Evolutionary conservation across 1,140 invertebrate species (phyloP).

Genomic region (Saccostrea cuccullata): DNA sequence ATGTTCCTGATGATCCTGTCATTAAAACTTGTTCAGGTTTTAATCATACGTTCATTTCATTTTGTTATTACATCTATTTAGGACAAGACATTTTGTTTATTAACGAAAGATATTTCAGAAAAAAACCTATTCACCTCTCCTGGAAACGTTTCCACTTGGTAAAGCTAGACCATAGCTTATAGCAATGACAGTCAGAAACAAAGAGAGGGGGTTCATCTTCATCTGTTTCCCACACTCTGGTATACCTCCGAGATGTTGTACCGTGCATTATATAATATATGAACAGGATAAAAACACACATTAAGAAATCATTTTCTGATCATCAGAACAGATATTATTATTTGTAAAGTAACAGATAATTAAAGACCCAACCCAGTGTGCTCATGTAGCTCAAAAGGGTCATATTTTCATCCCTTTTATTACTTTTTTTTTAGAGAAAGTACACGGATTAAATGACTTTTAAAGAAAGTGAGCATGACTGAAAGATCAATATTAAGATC

Average conservation of each 20-base stretch:
- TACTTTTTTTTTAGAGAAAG: background rate
- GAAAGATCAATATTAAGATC: too few species aligned
- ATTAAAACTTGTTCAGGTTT: too few species aligned
- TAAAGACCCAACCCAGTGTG: background rate
- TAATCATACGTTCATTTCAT: too few species aligned
- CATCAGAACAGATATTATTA: background rate
- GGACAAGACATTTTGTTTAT: too few species aligned
- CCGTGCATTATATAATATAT: background rate
- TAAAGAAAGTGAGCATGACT: background rate
- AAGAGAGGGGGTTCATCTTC: background rate
- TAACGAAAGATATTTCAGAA: too few species aligned
- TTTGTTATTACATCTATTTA: too few species aligned
- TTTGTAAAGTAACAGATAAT: background rate
- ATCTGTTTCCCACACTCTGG: background rate
- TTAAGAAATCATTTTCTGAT: constrained; percentile 10
- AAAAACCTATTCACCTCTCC: background rate
- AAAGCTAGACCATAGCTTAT: background rate
- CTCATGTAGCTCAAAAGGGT: background rate
- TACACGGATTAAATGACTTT: background rate
- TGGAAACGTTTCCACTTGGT: background rate
- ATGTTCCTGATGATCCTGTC: too few species aligned
- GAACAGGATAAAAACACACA: constrained; percentile 11
- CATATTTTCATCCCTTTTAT: background rate
- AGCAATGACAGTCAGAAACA: background rate
- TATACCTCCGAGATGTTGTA: background rate